Evolutionary conservation across 1,140 invertebrate species (phyloP).

Genomic region (Solen grandis): DNA sequence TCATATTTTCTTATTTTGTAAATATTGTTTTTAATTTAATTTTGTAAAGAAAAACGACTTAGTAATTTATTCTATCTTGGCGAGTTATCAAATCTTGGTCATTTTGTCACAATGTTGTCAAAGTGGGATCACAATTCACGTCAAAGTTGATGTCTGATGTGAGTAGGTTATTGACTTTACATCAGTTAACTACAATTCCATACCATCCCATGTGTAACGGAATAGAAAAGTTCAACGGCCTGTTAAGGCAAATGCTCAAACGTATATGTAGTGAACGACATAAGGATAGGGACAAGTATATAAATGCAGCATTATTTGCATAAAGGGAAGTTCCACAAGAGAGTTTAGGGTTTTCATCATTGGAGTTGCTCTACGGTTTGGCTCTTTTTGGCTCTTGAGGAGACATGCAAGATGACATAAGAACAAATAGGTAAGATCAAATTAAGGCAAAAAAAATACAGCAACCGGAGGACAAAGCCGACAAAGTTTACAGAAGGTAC

Average conservation of each 20-base stretch:
- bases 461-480: slow-evolving; percentile 31
- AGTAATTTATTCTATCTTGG: too few species aligned
- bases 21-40: too few species aligned
- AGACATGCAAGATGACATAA: slow-evolving; percentile 52
- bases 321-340: too few species aligned
- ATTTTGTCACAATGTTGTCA: slow-evolving; percentile 74
- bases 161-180: slow-evolving; percentile 54
- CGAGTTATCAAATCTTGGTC: too few species aligned
- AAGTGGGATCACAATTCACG: slow-evolving; percentile 80
- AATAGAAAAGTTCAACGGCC: slow-evolving; percentile 64
- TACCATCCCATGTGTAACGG: too few species aligned
- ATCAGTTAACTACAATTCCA: slow-evolving; percentile 63
- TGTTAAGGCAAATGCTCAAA: slow-evolving; percentile 65
- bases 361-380: slow-evolving; percentile 69
- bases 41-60: too few species aligned
- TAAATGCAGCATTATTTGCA: slow-evolving; percentile 64
- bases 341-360: too few species aligned
- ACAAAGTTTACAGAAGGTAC: too few species aligned
- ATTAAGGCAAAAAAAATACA: slow-evolving; percentile 45
- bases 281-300: slow-evolving; percentile 74
- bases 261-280: slow-evolving; percentile 61
- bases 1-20: too few species aligned
- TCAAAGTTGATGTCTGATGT: slow-evolving; percentile 65
- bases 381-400: slow-evolving; percentile 63
- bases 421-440: slow-evolving; percentile 46